These are phyloP conservation scores for Drosophila takahashii DNA, from an alignment of 1,140 invertebrate species.

Conservation along the genomic window DNA sequence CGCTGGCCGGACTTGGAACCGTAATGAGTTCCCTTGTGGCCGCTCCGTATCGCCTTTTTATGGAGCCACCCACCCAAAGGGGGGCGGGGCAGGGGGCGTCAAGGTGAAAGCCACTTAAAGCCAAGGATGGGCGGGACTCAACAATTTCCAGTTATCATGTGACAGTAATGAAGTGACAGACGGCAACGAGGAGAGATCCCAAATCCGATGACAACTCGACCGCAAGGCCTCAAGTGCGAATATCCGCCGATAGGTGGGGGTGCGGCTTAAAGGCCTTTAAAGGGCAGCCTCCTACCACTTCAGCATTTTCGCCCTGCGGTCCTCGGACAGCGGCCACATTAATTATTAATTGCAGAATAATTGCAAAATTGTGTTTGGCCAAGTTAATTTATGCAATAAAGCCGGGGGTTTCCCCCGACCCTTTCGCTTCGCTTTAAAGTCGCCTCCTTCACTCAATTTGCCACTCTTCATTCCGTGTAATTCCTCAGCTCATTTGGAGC, in stretches of 20 bases:
- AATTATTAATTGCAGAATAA: conserved; percentile 67
- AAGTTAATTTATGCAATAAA: conserved; percentile 67
- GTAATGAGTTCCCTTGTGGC: conserved; percentile 66
- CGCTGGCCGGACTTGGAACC: conserved; percentile 55
- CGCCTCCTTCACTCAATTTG: conserved; percentile 25
- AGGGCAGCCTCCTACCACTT: not conserved
- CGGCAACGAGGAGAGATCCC: conserved; percentile 12
- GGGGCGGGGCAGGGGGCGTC: conserved; percentile 1
- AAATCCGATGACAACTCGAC: conserved; percentile 49
- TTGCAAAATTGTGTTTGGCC: conserved; percentile 61
- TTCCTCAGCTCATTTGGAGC: conserved; percentile 49
- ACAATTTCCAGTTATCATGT: conserved; percentile 65
- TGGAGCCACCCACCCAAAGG: conserved; percentile 5
- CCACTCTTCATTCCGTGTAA: conserved; percentile 41
- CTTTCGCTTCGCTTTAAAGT: conserved; percentile 33
- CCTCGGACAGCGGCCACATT: conserved; percentile 44
- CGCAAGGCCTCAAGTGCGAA: conserved; percentile 30
- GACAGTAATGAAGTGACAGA: conserved; percentile 64
- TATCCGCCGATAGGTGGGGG: fast-evolving
- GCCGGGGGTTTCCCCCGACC: conserved; percentile 4
- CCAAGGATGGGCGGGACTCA: conserved; percentile 51
- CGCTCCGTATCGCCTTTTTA: conserved; percentile 40
- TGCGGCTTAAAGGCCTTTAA: conserved; percentile 27
- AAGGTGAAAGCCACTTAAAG: conserved; percentile 66
- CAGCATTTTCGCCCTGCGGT: conserved; percentile 3